A percentile compares a stretch with the other conserved stretches of the same genome.
Evolutionary conservation across 2,888 invertebrate genomes (phyloP).

Genomic region (Rhingia campestris): DNA sequence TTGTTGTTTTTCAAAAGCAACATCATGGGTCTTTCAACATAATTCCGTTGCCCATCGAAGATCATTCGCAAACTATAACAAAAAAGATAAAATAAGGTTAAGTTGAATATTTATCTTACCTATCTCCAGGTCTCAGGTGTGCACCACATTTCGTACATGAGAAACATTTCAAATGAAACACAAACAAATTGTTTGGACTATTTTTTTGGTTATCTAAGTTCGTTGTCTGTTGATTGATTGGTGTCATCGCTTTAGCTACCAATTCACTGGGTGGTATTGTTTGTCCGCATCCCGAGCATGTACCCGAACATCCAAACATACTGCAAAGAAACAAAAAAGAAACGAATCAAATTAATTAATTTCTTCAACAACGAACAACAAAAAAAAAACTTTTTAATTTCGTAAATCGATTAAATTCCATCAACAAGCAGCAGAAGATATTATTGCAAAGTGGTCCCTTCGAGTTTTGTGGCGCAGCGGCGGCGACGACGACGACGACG

Average conservation of each 20-base stretch:
- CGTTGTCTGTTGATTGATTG: constrained; percentile 78
- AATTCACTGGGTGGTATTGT: constrained; percentile 96
- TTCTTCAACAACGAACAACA: constrained; percentile 20
- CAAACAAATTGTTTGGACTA: constrained; percentile 85
- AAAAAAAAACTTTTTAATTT: constrained; percentile 58
- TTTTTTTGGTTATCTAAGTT: constrained; percentile 84
- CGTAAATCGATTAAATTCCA: constrained; percentile 72
- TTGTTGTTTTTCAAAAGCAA: too few species aligned
- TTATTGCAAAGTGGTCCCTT: constrained; percentile 62
- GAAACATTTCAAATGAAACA: constrained; percentile 98
- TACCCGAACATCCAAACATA: constrained; percentile 94
- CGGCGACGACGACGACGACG: background rate
- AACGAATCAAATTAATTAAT: constrained; percentile 68
- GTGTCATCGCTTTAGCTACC: constrained; percentile 88
- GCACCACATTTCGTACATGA: constrained; percentile 96
- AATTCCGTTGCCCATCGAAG: too few species aligned
- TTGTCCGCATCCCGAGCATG: constrained; percentile 95
- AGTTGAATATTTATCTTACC: constrained; percentile 83
- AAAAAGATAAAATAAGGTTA: too few species aligned
- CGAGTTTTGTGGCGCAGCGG: constrained; percentile 1
- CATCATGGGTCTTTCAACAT: too few species aligned
- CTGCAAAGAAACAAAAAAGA: constrained; percentile 84
- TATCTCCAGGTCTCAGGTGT: constrained; percentile 94
- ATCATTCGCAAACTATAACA: too few species aligned
- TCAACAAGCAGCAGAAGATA: constrained; percentile 61